Percentiles rank a stretch among this genome's conserved stretches.
phyloP scores from a whole-genome alignment of 2,113 vertebrate species.

The Psophia crepitans region DNA sequence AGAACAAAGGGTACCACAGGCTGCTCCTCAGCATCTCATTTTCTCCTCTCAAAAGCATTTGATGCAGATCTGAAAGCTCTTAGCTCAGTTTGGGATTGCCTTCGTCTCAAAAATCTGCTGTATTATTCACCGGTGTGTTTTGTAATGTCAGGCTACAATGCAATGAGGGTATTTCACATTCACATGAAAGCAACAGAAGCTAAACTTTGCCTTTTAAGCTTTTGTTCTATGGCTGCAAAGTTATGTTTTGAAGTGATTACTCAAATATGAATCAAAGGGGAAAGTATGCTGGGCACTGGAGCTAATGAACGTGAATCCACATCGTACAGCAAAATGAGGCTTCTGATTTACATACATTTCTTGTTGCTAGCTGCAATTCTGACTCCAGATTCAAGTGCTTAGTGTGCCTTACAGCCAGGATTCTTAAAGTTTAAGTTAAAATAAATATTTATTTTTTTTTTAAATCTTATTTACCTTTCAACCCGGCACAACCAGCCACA shows the following conservation, averaged over 20 bases:
- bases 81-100: not conserved
- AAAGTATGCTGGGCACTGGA: not conserved
- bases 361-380: not conserved
- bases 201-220: constrained; percentile 1
- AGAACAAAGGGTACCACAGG: not conserved
- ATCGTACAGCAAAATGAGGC: not conserved
- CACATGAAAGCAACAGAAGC: not conserved
- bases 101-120: not conserved
- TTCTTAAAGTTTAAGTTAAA: not conserved
- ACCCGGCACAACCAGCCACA: not conserved
- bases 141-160: not conserved
- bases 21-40: not conserved
- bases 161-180: not conserved
- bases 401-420: not conserved
- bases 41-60: not conserved
- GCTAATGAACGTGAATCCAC: not conserved
- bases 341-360: not conserved
- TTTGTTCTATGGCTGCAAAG: not conserved
- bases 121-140: not conserved
- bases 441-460: not conserved
- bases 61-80: not conserved
- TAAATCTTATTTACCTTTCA: not conserved
- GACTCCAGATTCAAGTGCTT: not conserved
- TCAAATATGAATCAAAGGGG: constrained; percentile 15
- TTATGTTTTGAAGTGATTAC: constrained; percentile 3